Evolutionary conservation across 2,888 invertebrate genomes (phyloP).

Genomic region (Molorchus minor): DNA sequence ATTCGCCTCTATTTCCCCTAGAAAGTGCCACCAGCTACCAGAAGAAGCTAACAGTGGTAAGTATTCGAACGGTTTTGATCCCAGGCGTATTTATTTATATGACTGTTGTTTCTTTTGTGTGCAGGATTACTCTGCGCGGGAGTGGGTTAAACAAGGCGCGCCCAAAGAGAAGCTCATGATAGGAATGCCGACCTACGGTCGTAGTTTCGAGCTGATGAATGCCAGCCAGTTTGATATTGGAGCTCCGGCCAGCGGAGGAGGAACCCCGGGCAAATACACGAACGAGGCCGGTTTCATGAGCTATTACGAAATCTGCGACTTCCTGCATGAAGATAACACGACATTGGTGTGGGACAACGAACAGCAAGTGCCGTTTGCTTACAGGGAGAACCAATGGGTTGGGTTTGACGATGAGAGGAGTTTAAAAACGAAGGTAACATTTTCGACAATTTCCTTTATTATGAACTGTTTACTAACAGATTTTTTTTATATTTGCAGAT

Average conservation of each 20-base stretch:
- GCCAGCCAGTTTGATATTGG: conserved; percentile 91
- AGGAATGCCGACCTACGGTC: conserved; percentile 94
- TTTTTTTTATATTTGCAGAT: conserved; percentile 68
- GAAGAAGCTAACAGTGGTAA: conserved; percentile 90
- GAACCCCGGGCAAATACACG: conserved; percentile 86
- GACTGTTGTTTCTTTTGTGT: conserved; percentile 27
- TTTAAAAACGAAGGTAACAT: conserved; percentile 83
- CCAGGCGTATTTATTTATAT: background rate
- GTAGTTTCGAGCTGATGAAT: conserved; percentile 89
- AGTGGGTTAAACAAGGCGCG: conserved; percentile 93
- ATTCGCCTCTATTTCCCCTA: conserved; percentile 88
- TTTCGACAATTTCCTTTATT: background rate
- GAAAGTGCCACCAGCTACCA: conserved; percentile 91
- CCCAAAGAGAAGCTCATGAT: conserved; percentile 94
- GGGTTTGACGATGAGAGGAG: conserved; percentile 95
- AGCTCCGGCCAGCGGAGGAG: conserved; percentile 89
- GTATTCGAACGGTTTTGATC: conserved; percentile 50
- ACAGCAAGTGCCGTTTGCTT: conserved; percentile 95
- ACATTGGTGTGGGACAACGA: conserved; percentile 96
- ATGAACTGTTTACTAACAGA: background rate
- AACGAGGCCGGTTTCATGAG: conserved; percentile 94
- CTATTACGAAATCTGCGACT: conserved; percentile 94
- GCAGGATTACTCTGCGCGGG: conserved; percentile 88
- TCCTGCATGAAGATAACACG: conserved; percentile 88
- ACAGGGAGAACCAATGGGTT: conserved; percentile 91